Evolutionary conservation across 2,797 vertebrate species (phyloP).

Genomic region (Eulemur coronatus): DNA sequence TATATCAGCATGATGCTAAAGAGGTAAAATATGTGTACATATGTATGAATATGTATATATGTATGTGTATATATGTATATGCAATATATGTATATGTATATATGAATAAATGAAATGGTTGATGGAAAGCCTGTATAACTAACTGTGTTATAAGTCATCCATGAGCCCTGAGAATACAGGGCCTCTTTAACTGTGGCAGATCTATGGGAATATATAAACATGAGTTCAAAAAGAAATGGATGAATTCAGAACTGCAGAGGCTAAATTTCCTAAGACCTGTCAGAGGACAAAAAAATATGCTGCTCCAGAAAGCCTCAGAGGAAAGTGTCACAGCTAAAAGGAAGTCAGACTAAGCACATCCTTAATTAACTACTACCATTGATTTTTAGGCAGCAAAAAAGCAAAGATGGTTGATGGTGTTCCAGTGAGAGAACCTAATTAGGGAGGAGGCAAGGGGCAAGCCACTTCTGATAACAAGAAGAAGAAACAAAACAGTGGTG

Average conservation of each 20-base stretch:
- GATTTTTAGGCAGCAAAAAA: conserved; percentile 53
- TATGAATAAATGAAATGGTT: not conserved
- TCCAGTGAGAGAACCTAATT: not conserved
- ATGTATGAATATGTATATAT: not conserved
- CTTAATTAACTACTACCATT: conserved; percentile 55
- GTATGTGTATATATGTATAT: not conserved
- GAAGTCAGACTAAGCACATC: not conserved
- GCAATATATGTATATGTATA: not conserved
- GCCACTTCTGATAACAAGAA: not conserved
- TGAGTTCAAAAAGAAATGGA: not conserved
- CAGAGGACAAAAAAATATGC: not conserved
- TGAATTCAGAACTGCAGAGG: conserved; percentile 43
- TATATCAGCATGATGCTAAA: not conserved
- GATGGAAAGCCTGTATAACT: not conserved
- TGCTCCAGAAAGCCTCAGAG: conserved; percentile 52
- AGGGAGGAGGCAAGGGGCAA: not conserved
- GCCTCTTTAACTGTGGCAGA: not conserved
- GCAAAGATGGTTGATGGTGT: not conserved
- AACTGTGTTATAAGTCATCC: not conserved
- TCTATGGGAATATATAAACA: conserved; percentile 34
- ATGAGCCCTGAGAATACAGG: not conserved
- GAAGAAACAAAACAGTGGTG: not conserved
- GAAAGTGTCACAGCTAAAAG: conserved; percentile 39
- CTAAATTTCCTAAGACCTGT: conserved; percentile 53
- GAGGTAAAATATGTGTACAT: not conserved